A percentile compares a stretch with the other conserved stretches of the same genome.
Conservation (phyloP, 2,797 vertebrate genomes). For the Cossypha dichroa region DNA sequence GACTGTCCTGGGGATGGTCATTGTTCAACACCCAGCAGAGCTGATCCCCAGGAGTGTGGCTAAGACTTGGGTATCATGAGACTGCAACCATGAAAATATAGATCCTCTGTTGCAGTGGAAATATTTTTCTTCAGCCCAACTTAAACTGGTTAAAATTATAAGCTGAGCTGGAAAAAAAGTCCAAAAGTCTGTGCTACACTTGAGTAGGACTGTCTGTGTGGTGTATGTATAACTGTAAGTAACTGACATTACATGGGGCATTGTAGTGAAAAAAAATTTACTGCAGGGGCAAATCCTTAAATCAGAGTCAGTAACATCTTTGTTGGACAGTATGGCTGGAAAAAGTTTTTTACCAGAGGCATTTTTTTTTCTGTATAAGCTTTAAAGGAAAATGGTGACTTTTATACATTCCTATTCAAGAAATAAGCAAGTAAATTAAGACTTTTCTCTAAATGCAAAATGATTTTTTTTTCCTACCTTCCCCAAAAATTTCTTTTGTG, state of each 20-base stretch:
- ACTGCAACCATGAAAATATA: not conserved
- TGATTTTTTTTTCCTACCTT: accelerated
- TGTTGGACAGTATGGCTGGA: not conserved
- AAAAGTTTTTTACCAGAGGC: not conserved
- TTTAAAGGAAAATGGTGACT: not conserved
- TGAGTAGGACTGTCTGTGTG: not conserved
- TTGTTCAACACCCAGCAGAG: not conserved
- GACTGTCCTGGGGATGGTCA: not conserved
- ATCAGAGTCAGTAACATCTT: accelerated
- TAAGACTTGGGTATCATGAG: not conserved
- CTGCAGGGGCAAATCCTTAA: not conserved
- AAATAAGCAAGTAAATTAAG: not conserved
- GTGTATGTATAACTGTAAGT: not conserved
- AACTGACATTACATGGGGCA: not conserved
- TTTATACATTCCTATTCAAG: not conserved
- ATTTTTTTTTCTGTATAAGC: not conserved
- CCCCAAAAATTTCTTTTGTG: not conserved
- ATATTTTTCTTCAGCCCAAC: not conserved
- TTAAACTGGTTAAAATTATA: not conserved
- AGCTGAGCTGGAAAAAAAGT: not conserved
- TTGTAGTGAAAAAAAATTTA: not conserved
- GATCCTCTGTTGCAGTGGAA: not conserved
- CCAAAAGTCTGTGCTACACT: not conserved
- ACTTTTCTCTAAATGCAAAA: not conserved
- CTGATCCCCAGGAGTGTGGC: not conserved